Base-by-base conservation (phyloP, 2,888 invertebrate species). In the Pyralis farinalis region DNA sequence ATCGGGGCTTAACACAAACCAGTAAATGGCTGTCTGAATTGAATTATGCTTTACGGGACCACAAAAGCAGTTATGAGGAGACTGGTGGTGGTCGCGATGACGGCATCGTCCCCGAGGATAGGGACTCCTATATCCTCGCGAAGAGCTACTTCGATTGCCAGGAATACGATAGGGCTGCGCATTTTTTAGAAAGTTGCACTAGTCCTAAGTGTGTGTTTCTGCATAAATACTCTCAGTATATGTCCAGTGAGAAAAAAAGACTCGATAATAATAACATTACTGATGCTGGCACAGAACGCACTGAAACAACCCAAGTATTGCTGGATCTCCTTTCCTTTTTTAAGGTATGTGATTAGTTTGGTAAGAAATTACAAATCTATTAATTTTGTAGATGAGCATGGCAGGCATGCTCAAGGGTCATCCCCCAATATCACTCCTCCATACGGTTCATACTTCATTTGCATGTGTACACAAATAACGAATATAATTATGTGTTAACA, bases 11-110 rank as follows among this genome's bases (percentile, higher is more conserved):
- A 36, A 79, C 92, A 48, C 94, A 97, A 63, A 94, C 94, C 48
- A 93, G 94, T 11, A 97, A 97, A 91, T 97, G 97, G 97, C 87
- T 97, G 44, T 92, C 97, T 0, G 97, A 97, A 78, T 84, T 97
- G 69, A 95, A 95, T 77, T 94, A 91, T 70, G 92, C 96, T 0
- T 66, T 97, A 31, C 91, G 91, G 63, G 91, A 95, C 58, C 89
- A 94, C 20, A 92, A 93, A 72, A 63, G 92, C 40, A 64, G 75
- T 30, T 76, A 85, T 31, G 89, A 91, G 50, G 92, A 93, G 40
- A 67, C 81, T 31, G 51, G 66, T n/a, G 60, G 53, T 6, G 60
- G 53, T 5, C 67, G 78, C 2, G 85, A 90, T 34, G 72, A 88
- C 28, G 74, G 86, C 5, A 86, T 90, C 34, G 74, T 82, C 6